phyloP scores from a whole-genome alignment of 2,888 invertebrate genomes.

The Falcaria lacertinaria region DNA sequence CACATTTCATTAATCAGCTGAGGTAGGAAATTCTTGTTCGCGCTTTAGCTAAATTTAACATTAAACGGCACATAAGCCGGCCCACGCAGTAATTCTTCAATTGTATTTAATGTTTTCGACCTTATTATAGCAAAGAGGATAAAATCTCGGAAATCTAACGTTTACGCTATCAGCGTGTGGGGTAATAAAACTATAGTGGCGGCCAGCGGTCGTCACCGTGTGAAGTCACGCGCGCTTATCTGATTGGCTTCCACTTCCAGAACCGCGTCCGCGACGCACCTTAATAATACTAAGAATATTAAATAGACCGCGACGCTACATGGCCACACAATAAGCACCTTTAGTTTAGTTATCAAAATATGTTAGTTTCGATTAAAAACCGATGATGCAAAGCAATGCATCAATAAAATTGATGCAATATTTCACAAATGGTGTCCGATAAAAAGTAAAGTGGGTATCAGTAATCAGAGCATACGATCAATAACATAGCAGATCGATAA shows the following conservation, averaged over 20 bases:
- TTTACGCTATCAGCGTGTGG: conserved; percentile 14
- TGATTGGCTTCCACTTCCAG: conserved; percentile 36
- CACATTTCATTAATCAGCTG: conserved; percentile 61
- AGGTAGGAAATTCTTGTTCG: conserved; percentile 42
- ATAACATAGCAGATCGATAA: conserved; percentile 41
- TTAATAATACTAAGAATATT: conserved; percentile 14
- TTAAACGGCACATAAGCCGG: conserved; percentile 30
- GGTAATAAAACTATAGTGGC: conserved; percentile 31
- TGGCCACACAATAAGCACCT: conserved; percentile 8
- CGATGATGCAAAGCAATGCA: too few species aligned
- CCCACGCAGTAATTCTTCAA: conserved; percentile 14
- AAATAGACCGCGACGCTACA: conserved; percentile 10
- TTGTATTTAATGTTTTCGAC: conserved; percentile 8
- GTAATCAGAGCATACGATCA: conserved; percentile 51
- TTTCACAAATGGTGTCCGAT: conserved; percentile 33
- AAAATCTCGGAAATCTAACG: conserved; percentile 15
- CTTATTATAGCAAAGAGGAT: conserved; percentile 1
- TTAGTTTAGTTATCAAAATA: conserved; percentile 6
- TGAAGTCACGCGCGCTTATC: conserved; percentile 47
- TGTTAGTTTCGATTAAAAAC: too few species aligned
- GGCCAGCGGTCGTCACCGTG: conserved; percentile 26
- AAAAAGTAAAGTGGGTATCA: conserved; percentile 28
- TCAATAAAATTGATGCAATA: too few species aligned
- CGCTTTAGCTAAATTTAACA: conserved; percentile 46
- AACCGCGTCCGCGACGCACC: conserved; percentile 7